Base-by-base conservation (phyloP, 2,888 invertebrate species). In the Tupiocoris notatus region DNA sequence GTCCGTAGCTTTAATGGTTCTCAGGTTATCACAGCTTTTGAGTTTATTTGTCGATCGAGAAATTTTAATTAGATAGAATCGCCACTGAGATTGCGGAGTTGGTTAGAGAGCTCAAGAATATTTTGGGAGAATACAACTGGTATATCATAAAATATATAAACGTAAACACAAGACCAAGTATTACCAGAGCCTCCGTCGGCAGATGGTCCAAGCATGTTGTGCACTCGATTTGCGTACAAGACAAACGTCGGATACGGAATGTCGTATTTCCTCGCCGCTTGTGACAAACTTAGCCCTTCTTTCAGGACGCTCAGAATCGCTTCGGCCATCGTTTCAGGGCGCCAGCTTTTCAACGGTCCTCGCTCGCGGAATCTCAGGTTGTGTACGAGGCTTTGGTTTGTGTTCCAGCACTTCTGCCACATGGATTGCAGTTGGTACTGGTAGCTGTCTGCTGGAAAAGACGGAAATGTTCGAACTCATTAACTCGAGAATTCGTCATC, bases 401-500 rank as follows among this genome's bases (percentile, higher is more conserved):
- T 94, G 85, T 93, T 95, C 95, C 95, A 95, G 85, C 95, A 95
- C 85, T 95, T 95, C 86, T 95, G 95, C 95, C 95, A 95, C 91
- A 95, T 93, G 77, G 93, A 94, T 85, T 95, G 95, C 84, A 95
- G 87, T 85, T 95, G 95, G 86, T 95, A 95, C 86, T 95, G 95
- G 88, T 95, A 95, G 88, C 94, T 94, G 88, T 94, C 94, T 91
- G 91, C 89, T 92, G 91, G 80, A 82, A 63, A 39, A 39, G 12
- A 39, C 6, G 39, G 39, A 39, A 39, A 39, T 39, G 77, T 77
- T 79, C 54, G 20, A 75, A 56, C 57, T 70, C 70, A 59, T 70
- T 70, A 70, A 58, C 25, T 70, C 70, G 17, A 39, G 12, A 39
- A 7, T 12, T 39, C 39, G 39, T 39, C 3, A 39, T 39, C 39